These are phyloP conservation scores for Silvanus unidentatus DNA, from an alignment of 2,888 invertebrate genomes.

Conservation along the genomic window DNA sequence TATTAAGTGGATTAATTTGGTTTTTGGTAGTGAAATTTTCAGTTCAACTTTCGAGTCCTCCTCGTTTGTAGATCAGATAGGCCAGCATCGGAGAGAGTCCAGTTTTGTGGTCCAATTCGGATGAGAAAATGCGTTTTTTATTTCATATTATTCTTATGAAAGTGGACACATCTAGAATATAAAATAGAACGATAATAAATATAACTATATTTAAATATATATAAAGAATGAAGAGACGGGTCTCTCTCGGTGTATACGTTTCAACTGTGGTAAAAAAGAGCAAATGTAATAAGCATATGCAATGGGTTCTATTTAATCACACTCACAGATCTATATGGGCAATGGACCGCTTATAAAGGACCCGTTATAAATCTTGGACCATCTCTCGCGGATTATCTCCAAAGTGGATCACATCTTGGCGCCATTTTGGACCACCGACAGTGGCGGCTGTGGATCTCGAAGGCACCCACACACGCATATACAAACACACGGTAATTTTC, in stretches of 20 bases:
- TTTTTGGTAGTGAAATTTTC: too few relatives aligned
- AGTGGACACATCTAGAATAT: too few relatives aligned
- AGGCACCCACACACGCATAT: too few relatives aligned
- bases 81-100: too few relatives aligned
- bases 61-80: too few relatives aligned
- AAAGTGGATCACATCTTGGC: slow-evolving; percentile 38
- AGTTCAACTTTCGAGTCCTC: too few relatives aligned
- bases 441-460: slow-evolving; percentile 8
- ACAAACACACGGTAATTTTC: too few relatives aligned
- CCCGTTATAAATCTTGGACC: slow-evolving; percentile 39
- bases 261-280: neutral
- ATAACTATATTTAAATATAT: neutral
- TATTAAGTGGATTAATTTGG: too few relatives aligned
- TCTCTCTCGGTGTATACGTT: neutral
- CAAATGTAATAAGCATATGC: slow-evolving; percentile 5
- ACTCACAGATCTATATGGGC: slow-evolving; percentile 29
- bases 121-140: too few relatives aligned
- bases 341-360: slow-evolving; percentile 32
- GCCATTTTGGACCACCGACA: slow-evolving; percentile 38
- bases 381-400: slow-evolving; percentile 39
- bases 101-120: too few relatives aligned
- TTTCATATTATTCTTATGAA: too few relatives aligned
- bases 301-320: slow-evolving; percentile 15
- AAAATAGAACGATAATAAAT: too few relatives aligned
- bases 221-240: neutral